Percentiles rank a stretch among this genome's conserved stretches.
These are phyloP conservation scores for Macaria liturata DNA, from an alignment of 2,888 invertebrate genomes.

Conservation along the genomic window DNA sequence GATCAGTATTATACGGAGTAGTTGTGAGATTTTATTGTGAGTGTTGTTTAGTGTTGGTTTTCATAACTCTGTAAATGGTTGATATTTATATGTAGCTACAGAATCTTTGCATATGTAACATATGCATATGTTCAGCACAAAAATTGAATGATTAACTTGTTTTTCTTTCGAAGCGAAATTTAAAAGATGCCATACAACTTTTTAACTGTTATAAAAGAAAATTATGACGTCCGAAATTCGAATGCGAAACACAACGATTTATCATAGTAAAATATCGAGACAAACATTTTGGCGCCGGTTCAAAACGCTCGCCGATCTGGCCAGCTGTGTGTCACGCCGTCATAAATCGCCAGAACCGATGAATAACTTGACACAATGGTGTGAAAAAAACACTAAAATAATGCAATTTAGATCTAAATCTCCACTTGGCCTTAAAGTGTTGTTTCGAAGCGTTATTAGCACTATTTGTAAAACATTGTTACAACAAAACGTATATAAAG, in stretches of 20 bases:
- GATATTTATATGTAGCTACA: too few relatives aligned
- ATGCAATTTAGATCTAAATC: conserved; percentile 66
- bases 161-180: too few relatives aligned
- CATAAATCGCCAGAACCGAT: conserved; percentile 44
- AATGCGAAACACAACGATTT: conserved; percentile 6
- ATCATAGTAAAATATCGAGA: conserved; percentile 13
- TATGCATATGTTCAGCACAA: too few relatives aligned
- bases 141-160: too few relatives aligned
- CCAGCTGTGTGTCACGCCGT: conserved; percentile 40
- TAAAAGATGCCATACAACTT: background rate
- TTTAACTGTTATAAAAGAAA: background rate
- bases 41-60: too few relatives aligned
- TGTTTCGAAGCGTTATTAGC: conserved; percentile 58
- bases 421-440: conserved; percentile 49
- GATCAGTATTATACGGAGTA: too few relatives aligned
- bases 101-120: too few relatives aligned
- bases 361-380: conserved; percentile 66
- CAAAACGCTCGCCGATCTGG: conserved; percentile 23
- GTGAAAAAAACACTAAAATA: conserved; percentile 56
- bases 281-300: conserved; percentile 22
- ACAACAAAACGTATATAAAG: conserved; percentile 52
- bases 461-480: conserved; percentile 63
- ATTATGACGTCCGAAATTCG: conserved; percentile 2
- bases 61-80: too few relatives aligned
- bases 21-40: too few relatives aligned